Base-by-base conservation (phyloP, 1,140 invertebrate species). In the Drepana arcuata region DNA sequence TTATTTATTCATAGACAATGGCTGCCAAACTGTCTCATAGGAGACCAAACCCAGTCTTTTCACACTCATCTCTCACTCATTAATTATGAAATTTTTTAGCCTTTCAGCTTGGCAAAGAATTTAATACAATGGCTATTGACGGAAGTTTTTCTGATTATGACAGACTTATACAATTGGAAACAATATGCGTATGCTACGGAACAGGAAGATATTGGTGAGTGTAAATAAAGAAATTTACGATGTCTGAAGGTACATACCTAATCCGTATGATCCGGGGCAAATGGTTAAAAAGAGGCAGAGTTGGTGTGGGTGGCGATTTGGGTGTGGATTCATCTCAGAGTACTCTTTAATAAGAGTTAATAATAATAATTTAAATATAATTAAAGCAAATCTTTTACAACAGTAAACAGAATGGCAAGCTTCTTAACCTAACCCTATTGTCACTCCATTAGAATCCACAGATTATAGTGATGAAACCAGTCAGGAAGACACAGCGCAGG, bases 91-190 rank as follows among this genome's bases (percentile, higher is more conserved):
- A 42, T 30, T 13, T 71, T 65, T 28, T 51, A 81, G 77, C 69
- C 73, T 9, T 78, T 74, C 39, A 64, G 24, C 16, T 32, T 71
- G n/a, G 31, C 49, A 2, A 44, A 52, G 5, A 61, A 59, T 37
- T 69, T 81, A 15, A 18, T 77, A 3, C 47, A 56, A 28, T 81
- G 77, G 77, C 26, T 78, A 34, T 26, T 77, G 27, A 38, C 61
- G 7, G 73, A 81, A 38, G 48, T 48, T 14, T 34, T 77, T n/a
- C 32, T 81, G 7, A 7, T 75, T 2, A 18, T 67, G 14, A 56
- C 67, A 10, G 57, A 77, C 40, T 33, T 77, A 2, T 57, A 53
- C 12, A 56, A 64, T 34, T 50, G 53, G 47, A 61, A 64, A 26
- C 28, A 52, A 16, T 48, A 60, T 31, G 39, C 56, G 0, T 62